Percentiles rank a stretch among this genome's conserved stretches.
Conservation (phyloP, 2,888 invertebrate species). For the Ptycholaimellus sp. region DNA sequence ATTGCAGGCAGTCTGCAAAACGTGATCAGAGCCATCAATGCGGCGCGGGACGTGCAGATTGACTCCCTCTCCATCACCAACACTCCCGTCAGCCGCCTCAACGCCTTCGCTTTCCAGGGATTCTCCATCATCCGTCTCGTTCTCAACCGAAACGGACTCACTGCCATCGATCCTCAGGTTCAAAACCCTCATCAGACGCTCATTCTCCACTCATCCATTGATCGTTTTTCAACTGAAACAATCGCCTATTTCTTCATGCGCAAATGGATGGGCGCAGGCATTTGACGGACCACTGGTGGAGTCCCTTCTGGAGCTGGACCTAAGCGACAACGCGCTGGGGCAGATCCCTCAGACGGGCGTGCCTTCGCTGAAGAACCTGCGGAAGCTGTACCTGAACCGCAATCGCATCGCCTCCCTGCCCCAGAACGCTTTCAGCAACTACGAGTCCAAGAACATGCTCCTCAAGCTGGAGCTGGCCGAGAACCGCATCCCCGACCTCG, state of each 20-base stretch:
- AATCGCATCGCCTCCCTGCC: constrained; percentile 16
- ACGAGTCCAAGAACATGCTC: constrained; percentile 15
- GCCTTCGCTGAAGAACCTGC: constrained; percentile 16
- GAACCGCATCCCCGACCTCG: constrained; percentile 19
- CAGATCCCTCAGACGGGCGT: constrained; percentile 16
- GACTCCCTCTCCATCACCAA: constrained; percentile 21
- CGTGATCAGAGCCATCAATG: constrained; percentile 4
- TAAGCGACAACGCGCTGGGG: constrained; percentile 22
- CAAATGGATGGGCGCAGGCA: too few species aligned
- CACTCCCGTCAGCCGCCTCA: constrained; percentile 19
- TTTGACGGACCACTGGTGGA: constrained; percentile 20
- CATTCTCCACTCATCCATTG: background rate
- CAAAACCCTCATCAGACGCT: background rate
- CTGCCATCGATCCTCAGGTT: constrained; percentile 3
- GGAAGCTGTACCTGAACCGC: constrained; percentile 21
- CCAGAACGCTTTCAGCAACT: constrained; percentile 14
- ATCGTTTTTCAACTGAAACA: background rate
- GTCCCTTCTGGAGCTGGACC: constrained; percentile 21
- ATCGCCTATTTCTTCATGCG: too few species aligned
- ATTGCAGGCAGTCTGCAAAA: background rate
- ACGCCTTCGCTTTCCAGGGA: constrained; percentile 19
- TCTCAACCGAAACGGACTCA: constrained; percentile 21
- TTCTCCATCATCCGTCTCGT: constrained; percentile 20
- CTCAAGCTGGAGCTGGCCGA: constrained; percentile 21
- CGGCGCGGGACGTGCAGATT: constrained; percentile 12